phyloP scores from a whole-genome alignment of 2,113 vertebrate species.

The Struthidea cinerea region DNA sequence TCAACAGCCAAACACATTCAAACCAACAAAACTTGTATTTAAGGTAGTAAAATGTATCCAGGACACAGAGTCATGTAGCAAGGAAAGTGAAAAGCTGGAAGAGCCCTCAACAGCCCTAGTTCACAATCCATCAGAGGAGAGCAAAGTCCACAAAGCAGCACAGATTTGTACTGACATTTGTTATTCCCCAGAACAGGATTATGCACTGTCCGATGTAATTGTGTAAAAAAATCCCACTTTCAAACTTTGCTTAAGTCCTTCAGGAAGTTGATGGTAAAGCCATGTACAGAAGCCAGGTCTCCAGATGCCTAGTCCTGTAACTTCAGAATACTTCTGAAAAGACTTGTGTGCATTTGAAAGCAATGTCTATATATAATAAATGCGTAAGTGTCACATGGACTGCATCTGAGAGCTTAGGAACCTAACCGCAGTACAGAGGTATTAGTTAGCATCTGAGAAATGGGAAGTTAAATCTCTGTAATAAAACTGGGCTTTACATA shows the following conservation, averaged over 20 bases:
- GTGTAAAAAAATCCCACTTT: neutral
- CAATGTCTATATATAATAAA: neutral
- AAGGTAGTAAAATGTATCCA: neutral
- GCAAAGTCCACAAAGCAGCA: neutral
- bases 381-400: neutral
- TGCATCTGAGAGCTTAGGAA: neutral
- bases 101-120: neutral
- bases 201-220: neutral
- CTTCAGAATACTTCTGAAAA: neutral
- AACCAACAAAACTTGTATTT: neutral
- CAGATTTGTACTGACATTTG: neutral
- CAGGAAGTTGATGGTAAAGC: neutral
- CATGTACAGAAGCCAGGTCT: neutral
- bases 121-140: neutral
- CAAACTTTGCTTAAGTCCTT: neutral
- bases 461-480: neutral
- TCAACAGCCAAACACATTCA: neutral
- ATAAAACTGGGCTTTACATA: neutral
- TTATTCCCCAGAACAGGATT: neutral
- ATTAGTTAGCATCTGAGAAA: neutral
- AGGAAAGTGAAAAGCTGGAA: neutral
- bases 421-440: neutral
- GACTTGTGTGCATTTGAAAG: neutral
- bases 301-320: neutral
- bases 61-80: neutral